Conservation (phyloP, 2,113 vertebrate genomes). For the Phaetusa simplex region DNA sequence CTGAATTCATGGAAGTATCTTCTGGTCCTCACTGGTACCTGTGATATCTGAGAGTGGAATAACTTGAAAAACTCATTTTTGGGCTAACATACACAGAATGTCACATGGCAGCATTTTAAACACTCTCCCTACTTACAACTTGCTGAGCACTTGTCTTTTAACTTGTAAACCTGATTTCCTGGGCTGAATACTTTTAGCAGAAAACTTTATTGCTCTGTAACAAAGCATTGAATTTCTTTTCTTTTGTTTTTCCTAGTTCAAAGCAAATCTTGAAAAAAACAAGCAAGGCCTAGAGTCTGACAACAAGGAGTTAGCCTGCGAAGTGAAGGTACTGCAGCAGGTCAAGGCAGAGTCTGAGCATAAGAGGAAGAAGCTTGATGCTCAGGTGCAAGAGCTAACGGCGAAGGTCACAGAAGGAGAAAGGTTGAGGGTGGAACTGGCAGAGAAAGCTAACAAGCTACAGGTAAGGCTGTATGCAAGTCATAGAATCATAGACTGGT, state of each 20-base stretch:
- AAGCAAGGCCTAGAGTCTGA: constrained; percentile 92
- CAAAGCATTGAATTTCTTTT: background rate
- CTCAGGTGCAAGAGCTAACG: constrained; percentile 88
- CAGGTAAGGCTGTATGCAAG: constrained; percentile 78
- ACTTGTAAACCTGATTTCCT: background rate
- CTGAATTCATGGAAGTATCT: background rate
- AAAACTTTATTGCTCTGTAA: background rate
- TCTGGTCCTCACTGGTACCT: background rate
- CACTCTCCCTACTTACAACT: background rate
- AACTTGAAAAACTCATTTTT: too few species aligned
- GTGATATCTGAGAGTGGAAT: background rate
- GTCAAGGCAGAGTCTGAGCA: constrained; percentile 90
- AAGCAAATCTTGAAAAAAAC: constrained; percentile 94
- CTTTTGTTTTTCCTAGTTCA: constrained; percentile 78
- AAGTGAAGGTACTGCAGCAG: constrained; percentile 93
- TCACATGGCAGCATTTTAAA: background rate
- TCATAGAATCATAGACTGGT: too few species aligned
- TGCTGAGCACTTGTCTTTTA: background rate
- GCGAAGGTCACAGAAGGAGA: constrained; percentile 87
- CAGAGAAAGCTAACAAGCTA: constrained; percentile 86
- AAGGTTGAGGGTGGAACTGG: constrained; percentile 82
- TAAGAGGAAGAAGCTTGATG: constrained; percentile 94
- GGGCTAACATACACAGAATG: background rate
- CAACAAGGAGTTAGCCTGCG: constrained; percentile 90
- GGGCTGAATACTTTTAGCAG: background rate